Base-by-base conservation (phyloP, 2,113 vertebrate species). In the Struthio camelus region DNA sequence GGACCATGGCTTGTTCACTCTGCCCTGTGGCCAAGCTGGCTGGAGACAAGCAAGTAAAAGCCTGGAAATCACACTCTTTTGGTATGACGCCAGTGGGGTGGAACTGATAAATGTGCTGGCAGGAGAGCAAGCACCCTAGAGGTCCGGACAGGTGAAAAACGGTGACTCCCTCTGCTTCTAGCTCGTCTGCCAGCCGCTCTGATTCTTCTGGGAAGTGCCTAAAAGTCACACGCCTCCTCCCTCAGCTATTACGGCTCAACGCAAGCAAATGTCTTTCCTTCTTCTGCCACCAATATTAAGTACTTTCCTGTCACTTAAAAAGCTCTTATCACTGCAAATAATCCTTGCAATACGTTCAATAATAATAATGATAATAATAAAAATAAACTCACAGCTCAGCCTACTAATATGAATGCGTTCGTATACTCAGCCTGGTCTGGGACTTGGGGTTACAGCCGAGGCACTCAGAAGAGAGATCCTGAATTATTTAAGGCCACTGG, bases 71-170 rank as follows among this genome's bases (percentile, higher is more conserved):
- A 50, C 12, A 25, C 40, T 70, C 8, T 11, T 71, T 81, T 71
- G 22, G 12, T 53, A 10, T 12, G 20, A 38, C 48, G 11, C 11
- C 19, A 71, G 34, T 22, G 50, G 44, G 7, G 19, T 61, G 51
- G 16, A 24, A 16, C 28, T 7, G 17, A 11, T 8, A 86, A 81
- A 70, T 6, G 40, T 3, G 0, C 10, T 18, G 38, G 42, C 32
- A 58, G 48, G n/a, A n/a, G n/a, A n/a, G n/a, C n/a, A n/a, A 76
- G 12, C 6, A 24, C 7, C 15, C 70, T 56, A 2, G 0, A 23
- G 23, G 9, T 72, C 30, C 2, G 8, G 11, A 44, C 8, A 84
- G 48, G 24, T 9, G 38, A 10, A 30, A 32, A 87, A 48, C 15
- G 40, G 11, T 3, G 1, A 12, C 16, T 64, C 11, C 8, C 22